Evolutionary conservation across 2,888 invertebrate genomes (phyloP).

Genomic region (Gisinianus flammeolus): DNA sequence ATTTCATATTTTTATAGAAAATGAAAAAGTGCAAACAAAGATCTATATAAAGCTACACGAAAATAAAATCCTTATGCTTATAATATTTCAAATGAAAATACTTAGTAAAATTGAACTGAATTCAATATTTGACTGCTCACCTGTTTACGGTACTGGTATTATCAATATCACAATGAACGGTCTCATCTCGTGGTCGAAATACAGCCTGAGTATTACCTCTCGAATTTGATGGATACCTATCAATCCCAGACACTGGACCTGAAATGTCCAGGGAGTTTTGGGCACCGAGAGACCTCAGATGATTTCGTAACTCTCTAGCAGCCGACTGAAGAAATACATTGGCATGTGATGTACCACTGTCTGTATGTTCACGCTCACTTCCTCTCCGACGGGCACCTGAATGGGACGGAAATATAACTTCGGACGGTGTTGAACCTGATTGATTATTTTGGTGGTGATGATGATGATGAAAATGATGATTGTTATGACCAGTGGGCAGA

Average conservation of each 20-base stretch:
- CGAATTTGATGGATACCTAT: constrained; percentile 42
- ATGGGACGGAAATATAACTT: neutral
- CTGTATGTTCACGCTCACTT: constrained; percentile 19
- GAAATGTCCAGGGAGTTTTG: constrained; percentile 57
- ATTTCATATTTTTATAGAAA: too few species aligned
- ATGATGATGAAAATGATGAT: neutral
- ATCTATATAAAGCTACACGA: too few species aligned
- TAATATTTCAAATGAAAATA: too few species aligned
- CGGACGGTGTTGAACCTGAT: neutral
- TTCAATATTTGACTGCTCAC: too few species aligned
- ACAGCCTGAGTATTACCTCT: constrained; percentile 50
- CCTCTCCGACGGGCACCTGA: constrained; percentile 13
- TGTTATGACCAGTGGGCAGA: neutral
- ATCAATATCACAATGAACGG: constrained; percentile 54
- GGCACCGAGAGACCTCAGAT: constrained; percentile 52
- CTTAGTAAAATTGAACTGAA: too few species aligned
- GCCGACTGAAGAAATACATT: constrained; percentile 56
- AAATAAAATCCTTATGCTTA: too few species aligned
- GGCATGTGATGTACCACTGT: constrained; percentile 30
- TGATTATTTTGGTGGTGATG: neutral
- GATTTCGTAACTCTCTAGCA: constrained; percentile 53
- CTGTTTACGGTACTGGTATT: constrained; percentile 53
- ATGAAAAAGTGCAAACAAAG: too few species aligned
- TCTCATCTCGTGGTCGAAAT: constrained; percentile 53
- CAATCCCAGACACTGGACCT: constrained; percentile 27